Conservation (phyloP, 2,113 vertebrate genomes). For the Solenodon paradoxus region DNA sequence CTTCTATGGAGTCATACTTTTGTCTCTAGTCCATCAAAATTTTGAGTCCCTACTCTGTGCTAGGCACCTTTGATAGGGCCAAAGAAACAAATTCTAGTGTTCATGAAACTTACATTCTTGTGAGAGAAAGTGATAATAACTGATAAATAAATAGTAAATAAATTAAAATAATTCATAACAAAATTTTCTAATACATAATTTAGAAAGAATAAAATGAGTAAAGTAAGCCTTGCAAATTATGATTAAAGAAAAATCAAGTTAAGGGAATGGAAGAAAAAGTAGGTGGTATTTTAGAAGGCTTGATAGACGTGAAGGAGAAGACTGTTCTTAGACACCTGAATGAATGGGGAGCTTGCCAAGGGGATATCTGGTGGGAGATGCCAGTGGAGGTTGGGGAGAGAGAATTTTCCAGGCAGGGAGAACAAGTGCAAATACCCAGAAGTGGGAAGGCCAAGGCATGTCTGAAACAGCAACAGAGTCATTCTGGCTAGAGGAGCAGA, state of each 20-base stretch:
- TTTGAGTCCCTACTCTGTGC: neutral
- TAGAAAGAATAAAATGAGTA: neutral
- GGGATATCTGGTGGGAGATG: neutral
- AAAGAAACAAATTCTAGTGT: neutral
- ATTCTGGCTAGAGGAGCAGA: neutral
- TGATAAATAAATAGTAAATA: too few relatives aligned
- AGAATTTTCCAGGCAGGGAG: neutral
- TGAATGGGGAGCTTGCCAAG: neutral
- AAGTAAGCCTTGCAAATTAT: neutral
- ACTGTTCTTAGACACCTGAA: neutral
- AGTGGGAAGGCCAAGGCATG: neutral
- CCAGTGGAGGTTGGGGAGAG: neutral
- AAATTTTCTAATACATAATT: too few relatives aligned
- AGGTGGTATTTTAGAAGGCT: neutral
- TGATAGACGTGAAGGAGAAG: neutral
- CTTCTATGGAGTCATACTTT: slow-evolving; percentile 1
- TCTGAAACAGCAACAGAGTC: neutral
- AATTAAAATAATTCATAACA: too few relatives aligned
- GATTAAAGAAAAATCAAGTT: neutral
- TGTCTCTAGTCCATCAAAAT: neutral
- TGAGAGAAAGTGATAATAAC: neutral
- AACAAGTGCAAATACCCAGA: neutral
- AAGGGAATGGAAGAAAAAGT: neutral
- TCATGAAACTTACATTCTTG: neutral
- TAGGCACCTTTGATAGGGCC: neutral